Evolutionary conservation across 1,140 invertebrate genomes (phyloP), one percentile per base, ranked within the genome.

Genomic region (Ceratosolen solmsi): DNA sequence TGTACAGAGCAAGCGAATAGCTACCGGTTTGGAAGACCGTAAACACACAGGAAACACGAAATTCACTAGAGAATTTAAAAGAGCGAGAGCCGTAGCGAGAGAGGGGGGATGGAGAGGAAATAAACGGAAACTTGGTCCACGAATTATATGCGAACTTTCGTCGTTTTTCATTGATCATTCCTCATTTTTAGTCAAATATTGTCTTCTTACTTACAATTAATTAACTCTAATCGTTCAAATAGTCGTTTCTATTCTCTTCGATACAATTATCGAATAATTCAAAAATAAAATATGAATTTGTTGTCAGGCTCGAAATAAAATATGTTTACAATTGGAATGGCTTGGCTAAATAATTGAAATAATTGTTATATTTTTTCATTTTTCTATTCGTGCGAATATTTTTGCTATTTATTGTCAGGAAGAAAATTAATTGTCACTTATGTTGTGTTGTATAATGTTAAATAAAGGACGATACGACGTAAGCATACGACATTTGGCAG

Each of bases 1-100:
- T 65, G 60, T 65, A 17, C 27, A 65, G 60, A 65, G 60, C 30
- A 36, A 65, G 60, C 30, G 15, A 65, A 65, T 60, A 60, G 56
- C 60, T 36, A 36, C 60, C 60, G 33, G 60, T 65, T 65, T 36
- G 60, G 30, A 27, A 20, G 60, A 65, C 60, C 60, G 30, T 36
- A 36, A 65, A 65, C 17, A 65, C 33, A 65, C 30, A 65, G 60
- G 30, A 36, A 65, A 65, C 15, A 30, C 60, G 33, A 36, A 36
- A 33, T 65, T 65, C 33, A 36, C 11, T 30, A 36, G 30, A 65
- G 30, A 65, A 65, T 65, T 65, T 36, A 2, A 36, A 36, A 65
- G 33, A 46, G 25, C 5, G 51, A 54, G 51, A 54, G 51, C 5
- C 5, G 15, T 4, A 54, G 51, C 3, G 51, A 54, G 51, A 54